These are phyloP conservation scores for Hermaeophaga mercurialis DNA, from an alignment of 2,888 invertebrate species.

Conservation along the genomic window DNA sequence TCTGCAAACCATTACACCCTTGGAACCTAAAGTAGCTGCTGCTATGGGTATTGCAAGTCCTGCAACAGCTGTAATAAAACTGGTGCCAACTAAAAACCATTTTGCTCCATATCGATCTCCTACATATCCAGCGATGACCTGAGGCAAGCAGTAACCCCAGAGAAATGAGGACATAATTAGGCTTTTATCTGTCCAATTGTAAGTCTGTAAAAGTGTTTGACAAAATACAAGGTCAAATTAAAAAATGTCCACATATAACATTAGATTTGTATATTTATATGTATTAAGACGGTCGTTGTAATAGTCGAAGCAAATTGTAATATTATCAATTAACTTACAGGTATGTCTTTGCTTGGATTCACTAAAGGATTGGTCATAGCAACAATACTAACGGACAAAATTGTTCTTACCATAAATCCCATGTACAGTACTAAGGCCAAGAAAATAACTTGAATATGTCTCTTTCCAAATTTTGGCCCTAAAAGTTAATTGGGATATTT, in stretches of 20 bases:
- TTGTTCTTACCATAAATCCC: conserved; percentile 67
- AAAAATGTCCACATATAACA: too few species aligned
- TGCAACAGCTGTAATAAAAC: background rate
- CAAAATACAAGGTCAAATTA: too few species aligned
- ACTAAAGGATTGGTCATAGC: conserved; percentile 69
- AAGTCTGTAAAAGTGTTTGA: too few species aligned
- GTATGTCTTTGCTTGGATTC: conserved; percentile 50
- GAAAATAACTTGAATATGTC: conserved; percentile 66
- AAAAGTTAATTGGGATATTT: conserved; percentile 47
- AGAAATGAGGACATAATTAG: conserved; percentile 10
- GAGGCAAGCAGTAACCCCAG: conserved; percentile 7
- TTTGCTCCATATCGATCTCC: conserved; percentile 7
- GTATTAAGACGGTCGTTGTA: too few species aligned
- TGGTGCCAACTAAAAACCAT: background rate
- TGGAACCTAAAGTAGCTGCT: conserved; percentile 7
- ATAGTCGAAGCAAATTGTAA: too few species aligned
- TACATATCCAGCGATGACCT: conserved; percentile 4
- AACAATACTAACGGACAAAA: conserved; percentile 71
- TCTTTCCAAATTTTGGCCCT: conserved; percentile 62
- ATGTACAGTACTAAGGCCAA: conserved; percentile 65
- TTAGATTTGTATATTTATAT: too few species aligned
- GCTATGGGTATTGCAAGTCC: background rate
- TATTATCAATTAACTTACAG: conserved; percentile 58
- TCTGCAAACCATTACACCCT: conserved; percentile 16
- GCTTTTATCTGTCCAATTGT: conserved; percentile 14